Evolutionary conservation across 2,113 vertebrate genomes (phyloP).

Genomic region (Paradisaea rubra): DNA sequence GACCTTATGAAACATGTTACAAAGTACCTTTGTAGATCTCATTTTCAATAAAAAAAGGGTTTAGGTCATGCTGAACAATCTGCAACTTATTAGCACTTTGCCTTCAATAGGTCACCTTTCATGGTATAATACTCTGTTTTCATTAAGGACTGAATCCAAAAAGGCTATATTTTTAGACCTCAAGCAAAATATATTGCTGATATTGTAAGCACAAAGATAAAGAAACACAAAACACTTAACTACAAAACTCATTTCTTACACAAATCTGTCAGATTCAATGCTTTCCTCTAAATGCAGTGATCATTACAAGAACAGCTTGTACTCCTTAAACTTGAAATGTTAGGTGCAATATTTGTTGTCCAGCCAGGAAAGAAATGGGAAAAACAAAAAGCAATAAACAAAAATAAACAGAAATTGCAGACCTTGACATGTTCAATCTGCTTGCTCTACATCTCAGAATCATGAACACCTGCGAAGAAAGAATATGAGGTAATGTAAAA

Average conservation of each 20-base stretch:
- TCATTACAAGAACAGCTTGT: not conserved
- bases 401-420: not conserved
- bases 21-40: slow-evolving; percentile 61
- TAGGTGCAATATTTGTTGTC: not conserved
- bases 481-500: not conserved
- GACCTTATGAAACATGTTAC: slow-evolving; percentile 57
- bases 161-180: not conserved
- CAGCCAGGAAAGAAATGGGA: not conserved
- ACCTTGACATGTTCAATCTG: not conserved
- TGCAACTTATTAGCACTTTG: slow-evolving; percentile 55
- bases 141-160: slow-evolving; percentile 12
- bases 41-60: slow-evolving; percentile 35
- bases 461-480: not conserved
- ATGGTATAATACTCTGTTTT: slow-evolving; percentile 19
- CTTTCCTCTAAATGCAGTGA: not conserved
- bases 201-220: not conserved
- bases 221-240: slow-evolving; percentile 1
- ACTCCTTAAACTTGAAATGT: not conserved
- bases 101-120: slow-evolving; percentile 30
- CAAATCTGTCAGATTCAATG: not conserved
- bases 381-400: not conserved
- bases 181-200: slow-evolving; percentile 13
- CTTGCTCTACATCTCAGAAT: not conserved
- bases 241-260: not conserved
- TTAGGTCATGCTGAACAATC: slow-evolving; percentile 51